phyloP scores from a whole-genome alignment of 2,113 vertebrate genomes.

The Thryonomys swinderianus region DNA sequence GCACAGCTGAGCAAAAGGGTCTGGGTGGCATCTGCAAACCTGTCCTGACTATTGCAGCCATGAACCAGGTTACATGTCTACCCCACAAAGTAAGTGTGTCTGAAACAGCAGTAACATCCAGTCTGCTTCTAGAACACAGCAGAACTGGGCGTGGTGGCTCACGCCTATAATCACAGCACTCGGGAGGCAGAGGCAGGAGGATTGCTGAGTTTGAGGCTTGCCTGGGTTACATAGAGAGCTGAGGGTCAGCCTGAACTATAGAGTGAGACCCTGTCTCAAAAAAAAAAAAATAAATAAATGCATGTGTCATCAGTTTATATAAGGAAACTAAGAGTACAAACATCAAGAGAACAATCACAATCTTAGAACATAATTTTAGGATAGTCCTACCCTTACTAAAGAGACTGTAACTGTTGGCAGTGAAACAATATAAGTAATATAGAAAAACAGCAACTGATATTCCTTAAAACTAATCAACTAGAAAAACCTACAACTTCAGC shows the following conservation, averaged over 20 bases:
- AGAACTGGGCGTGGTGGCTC: no score
- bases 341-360: not conserved
- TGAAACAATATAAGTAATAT: not conserved
- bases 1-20: not conserved
- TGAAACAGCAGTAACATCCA: constrained; percentile 43
- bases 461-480: constrained; percentile 37
- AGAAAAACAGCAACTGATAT: not conserved
- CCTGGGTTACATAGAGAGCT: no score
- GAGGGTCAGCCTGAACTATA: no score
- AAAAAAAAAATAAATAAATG: no score
- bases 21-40: not conserved
- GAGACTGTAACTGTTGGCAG: not conserved
- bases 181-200: no score
- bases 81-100: not conserved
- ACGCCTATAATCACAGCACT: no score
- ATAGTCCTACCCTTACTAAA: not conserved
- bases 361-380: not conserved
- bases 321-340: constrained; percentile 8
- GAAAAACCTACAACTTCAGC: constrained; percentile 12
- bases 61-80: not conserved
- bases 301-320: not conserved
- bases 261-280: no score
- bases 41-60: not conserved
- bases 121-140: constrained; percentile 14
- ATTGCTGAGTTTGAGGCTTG: no score